Evolutionary conservation across 2,113 vertebrate genomes (phyloP).

Genomic region (Helogale parvula): DNA sequence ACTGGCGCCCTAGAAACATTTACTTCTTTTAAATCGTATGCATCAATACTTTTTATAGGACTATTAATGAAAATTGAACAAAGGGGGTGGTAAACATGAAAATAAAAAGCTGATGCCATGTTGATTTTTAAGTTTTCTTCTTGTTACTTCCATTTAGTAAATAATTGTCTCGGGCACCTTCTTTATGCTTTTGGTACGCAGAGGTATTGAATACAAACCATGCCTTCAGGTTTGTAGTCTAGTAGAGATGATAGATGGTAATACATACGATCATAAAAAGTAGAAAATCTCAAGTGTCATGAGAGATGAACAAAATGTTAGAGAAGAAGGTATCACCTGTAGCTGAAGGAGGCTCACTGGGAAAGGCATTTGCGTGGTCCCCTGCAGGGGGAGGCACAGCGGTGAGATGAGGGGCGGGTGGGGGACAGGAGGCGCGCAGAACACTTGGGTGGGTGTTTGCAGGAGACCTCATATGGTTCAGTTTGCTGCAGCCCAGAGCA

Average conservation of each 20-base stretch:
- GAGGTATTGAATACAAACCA: neutral
- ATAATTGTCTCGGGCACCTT: neutral
- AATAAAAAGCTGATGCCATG: neutral
- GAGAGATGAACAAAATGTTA: neutral
- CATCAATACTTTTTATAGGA: neutral
- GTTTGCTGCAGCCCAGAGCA: neutral
- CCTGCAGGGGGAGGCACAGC: neutral
- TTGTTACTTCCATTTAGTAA: neutral
- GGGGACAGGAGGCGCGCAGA: neutral
- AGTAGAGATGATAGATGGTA: neutral
- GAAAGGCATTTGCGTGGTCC: neutral
- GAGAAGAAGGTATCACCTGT: neutral
- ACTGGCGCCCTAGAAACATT: neutral
- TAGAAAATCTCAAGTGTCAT: neutral
- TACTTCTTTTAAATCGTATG: neutral
- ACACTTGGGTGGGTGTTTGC: neutral
- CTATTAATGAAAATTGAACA: neutral
- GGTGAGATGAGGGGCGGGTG: too few relatives aligned
- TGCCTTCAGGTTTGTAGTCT: neutral
- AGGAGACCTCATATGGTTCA: neutral
- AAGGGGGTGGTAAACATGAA: neutral
- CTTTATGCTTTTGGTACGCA: neutral
- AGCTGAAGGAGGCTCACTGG: neutral
- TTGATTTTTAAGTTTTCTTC: neutral
- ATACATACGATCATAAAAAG: neutral